Percentiles rank a stretch among this genome's conserved stretches.
Evolutionary conservation across 1,140 invertebrate genomes (phyloP).

Genomic region (Lordiphosa collinella): DNA sequence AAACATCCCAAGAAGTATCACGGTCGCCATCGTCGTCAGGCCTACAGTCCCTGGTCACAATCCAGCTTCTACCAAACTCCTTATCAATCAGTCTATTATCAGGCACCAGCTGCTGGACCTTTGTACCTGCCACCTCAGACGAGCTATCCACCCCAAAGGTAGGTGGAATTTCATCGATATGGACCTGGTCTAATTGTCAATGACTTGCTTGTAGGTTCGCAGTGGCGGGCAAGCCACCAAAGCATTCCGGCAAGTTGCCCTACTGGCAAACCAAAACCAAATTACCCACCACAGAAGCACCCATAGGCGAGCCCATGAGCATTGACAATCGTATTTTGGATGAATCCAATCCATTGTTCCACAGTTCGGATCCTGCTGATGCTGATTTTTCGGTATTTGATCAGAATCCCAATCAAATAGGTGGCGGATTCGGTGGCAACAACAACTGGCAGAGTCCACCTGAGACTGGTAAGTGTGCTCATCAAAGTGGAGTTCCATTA

Average conservation of each 20-base stretch:
- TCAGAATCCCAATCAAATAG: not conserved
- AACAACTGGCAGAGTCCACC: not conserved
- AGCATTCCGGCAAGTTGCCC: not conserved
- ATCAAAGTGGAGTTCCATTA: too few species aligned
- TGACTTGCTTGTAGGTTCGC: conserved; percentile 12
- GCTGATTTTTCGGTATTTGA: conserved; percentile 41
- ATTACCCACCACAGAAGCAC: not conserved
- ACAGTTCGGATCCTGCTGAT: conserved; percentile 38
- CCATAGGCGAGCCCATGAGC: not conserved
- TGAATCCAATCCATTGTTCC: conserved; percentile 11
- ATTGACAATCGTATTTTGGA: conserved; percentile 11
- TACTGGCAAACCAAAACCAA: conserved; percentile 1
- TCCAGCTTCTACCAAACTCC: conserved; percentile 4
- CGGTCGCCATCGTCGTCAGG: conserved; percentile 48
- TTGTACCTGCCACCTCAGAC: conserved; percentile 22
- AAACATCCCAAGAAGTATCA: conserved; percentile 65
- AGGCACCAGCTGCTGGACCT: not conserved
- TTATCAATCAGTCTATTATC: not conserved
- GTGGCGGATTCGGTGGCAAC: not conserved
- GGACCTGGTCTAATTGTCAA: not conserved
- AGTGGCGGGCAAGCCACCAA: conserved; percentile 22
- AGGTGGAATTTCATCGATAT: not conserved
- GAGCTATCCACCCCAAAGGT: conserved; percentile 14
- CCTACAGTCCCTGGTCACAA: not conserved
- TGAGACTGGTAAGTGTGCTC: not conserved